A percentile compares a stretch with the other conserved stretches of the same genome.
phyloP scores from a whole-genome alignment of 2,888 invertebrate species.

The Apodemia duryi region DNA sequence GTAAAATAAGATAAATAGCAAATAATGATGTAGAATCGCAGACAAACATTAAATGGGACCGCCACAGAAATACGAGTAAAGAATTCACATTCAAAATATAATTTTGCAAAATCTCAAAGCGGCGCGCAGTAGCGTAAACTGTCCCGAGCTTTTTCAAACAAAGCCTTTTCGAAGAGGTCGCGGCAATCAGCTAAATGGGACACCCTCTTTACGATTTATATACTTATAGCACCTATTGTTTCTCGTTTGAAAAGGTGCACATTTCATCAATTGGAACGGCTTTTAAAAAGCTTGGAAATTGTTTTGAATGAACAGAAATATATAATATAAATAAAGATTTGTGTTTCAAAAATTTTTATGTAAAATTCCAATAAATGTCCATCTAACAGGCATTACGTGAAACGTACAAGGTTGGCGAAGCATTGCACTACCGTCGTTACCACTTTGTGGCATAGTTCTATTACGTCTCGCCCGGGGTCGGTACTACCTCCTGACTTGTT shows the following conservation, averaged over 20 bases:
- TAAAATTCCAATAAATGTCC: not conserved
- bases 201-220: slow-evolving; percentile 17
- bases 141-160: slow-evolving; percentile 24
- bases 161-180: slow-evolving; percentile 31
- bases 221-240: slow-evolving; percentile 16
- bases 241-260: slow-evolving; percentile 13
- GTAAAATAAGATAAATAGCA: too few relatives aligned
- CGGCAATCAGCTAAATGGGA: slow-evolving; percentile 57
- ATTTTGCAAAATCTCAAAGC: slow-evolving; percentile 17
- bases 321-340: not conserved
- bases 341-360: not conserved
- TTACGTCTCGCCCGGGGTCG: too few relatives aligned
- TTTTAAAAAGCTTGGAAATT: not conserved
- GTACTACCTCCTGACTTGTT: too few relatives aligned
- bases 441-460: too few relatives aligned
- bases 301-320: slow-evolving; percentile 6
- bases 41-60: slow-evolving; percentile 4
- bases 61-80: slow-evolving; percentile 6
- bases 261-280: slow-evolving; percentile 10
- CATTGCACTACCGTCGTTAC: too few relatives aligned
- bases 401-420: too few relatives aligned
- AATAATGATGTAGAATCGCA: not conserved
- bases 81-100: slow-evolving; percentile 14
- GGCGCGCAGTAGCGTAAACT: slow-evolving; percentile 20
- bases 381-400: too few relatives aligned